Evolutionary conservation across 2,797 vertebrate species (phyloP).

Genomic region (Esox lucius): DNA sequence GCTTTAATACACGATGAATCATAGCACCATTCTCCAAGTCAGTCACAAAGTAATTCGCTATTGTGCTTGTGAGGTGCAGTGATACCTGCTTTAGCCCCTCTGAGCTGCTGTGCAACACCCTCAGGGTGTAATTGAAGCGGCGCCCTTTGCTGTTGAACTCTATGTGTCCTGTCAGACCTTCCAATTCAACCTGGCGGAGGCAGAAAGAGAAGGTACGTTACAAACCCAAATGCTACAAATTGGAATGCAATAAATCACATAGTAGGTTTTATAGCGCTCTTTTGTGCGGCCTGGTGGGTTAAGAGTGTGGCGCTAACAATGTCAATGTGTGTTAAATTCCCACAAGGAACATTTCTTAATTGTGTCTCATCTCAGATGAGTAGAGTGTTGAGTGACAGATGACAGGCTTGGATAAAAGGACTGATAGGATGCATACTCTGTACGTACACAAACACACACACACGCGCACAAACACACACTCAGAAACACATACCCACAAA

Average conservation of each 20-base stretch:
- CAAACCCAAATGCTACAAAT: background rate
- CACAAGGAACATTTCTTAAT: too few species aligned
- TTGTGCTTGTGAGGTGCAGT: constrained; percentile 19
- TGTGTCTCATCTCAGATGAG: background rate
- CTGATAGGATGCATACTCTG: background rate
- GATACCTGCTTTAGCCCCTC: constrained; percentile 82
- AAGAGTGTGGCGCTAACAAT: too few species aligned
- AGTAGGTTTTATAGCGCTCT: too few species aligned
- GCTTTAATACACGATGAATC: too few species aligned
- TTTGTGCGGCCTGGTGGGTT: too few species aligned
- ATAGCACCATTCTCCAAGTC: too few species aligned
- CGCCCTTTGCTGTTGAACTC: constrained; percentile 93
- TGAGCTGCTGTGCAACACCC: constrained; percentile 80
- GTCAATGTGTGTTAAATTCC: too few species aligned
- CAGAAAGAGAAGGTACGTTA: constrained; percentile 22
- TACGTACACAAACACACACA: too few species aligned
- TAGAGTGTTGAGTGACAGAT: background rate
- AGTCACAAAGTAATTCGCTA: background rate
- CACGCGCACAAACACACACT: too few species aligned
- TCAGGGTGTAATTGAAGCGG: constrained; percentile 84
- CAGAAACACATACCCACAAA: too few species aligned
- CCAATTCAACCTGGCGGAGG: constrained; percentile 86
- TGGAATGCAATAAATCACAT: background rate
- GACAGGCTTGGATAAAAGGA: background rate
- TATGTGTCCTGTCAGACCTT: constrained; percentile 90